Conservation (phyloP, 2,888 invertebrate species). For the Cheilosia vernalis region DNA sequence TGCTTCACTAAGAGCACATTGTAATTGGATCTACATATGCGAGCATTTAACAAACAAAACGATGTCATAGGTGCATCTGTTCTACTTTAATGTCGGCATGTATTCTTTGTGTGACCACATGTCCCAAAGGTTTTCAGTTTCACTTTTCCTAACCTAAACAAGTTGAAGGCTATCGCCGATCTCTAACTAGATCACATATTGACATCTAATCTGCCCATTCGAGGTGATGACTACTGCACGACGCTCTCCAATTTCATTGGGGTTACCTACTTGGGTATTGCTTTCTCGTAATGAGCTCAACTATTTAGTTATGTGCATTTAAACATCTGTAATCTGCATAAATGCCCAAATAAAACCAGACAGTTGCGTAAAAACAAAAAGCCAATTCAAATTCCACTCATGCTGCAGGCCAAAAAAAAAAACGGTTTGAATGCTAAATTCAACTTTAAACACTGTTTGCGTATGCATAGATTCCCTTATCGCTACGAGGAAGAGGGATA, state of each 20-base stretch:
- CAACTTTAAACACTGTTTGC: no score
- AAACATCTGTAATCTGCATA: slow-evolving; percentile 9
- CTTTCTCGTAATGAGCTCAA: slow-evolving; percentile 42
- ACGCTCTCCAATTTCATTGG: slow-evolving; percentile 6
- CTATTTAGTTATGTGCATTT: slow-evolving; percentile 8
- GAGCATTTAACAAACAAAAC: slow-evolving; percentile 16
- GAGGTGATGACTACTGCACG: slow-evolving; percentile 33
- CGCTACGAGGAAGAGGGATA: no score
- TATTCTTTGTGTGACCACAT: slow-evolving; percentile 29
- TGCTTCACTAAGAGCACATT: background rate
- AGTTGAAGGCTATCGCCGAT: slow-evolving; percentile 52
- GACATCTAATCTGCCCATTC: slow-evolving; percentile 48
- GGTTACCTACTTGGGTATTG: slow-evolving; percentile 19
- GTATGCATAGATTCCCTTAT: no score
- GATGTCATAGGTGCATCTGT: slow-evolving; percentile 52
- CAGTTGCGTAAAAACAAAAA: no score
- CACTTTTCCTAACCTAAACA: slow-evolving; percentile 54
- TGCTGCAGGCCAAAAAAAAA: no score
- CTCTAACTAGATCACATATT: slow-evolving; percentile 40
- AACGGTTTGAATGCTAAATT: no score
- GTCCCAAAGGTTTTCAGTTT: slow-evolving; percentile 58
- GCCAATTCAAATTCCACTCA: no score
- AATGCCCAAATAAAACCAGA: slow-evolving; percentile 2
- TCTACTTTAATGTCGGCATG: slow-evolving; percentile 46
- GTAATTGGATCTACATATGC: slow-evolving; percentile 16